These are phyloP conservation scores for Hydrozoanthus tunicans DNA, from an alignment of 64 coral and sea anemone species.

Conservation along the genomic window DNA sequence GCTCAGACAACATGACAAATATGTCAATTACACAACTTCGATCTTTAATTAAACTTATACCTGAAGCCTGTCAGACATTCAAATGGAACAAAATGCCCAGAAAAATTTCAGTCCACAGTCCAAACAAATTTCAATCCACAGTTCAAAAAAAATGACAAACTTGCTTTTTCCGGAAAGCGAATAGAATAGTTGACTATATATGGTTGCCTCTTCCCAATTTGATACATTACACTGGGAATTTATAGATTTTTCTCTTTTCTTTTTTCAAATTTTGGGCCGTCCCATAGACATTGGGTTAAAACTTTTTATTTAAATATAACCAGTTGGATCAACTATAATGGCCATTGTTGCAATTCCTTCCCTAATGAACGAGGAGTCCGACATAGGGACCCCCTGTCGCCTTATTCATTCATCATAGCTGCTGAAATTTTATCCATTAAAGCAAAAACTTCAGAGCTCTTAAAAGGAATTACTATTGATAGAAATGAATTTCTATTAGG, in stretches of 20 bases:
- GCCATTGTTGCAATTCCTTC: not conserved
- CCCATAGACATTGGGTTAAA: not conserved
- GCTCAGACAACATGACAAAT: not conserved
- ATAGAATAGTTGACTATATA: not conserved
- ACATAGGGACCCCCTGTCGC: not conserved
- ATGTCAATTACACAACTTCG: not conserved
- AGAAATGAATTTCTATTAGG: not conserved
- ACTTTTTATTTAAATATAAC: not conserved
- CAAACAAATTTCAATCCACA: no score
- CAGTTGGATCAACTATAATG: not conserved
- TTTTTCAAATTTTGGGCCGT: not conserved
- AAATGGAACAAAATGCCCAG: no score
- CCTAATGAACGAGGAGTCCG: not conserved
- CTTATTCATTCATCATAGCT: not conserved
- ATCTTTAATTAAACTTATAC: not conserved
- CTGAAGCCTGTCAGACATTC: not conserved
- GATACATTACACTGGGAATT: not conserved
- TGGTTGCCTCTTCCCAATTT: not conserved
- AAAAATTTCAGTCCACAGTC: no score
- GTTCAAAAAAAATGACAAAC: not conserved
- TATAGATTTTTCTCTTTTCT: not conserved
- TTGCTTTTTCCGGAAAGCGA: not conserved
- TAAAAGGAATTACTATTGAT: not conserved
- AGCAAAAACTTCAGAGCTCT: not conserved
- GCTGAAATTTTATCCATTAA: not conserved